These are phyloP conservation scores for Eupithecia pulchellata DNA, from an alignment of 2,888 invertebrate genomes.

Conservation along the genomic window DNA sequence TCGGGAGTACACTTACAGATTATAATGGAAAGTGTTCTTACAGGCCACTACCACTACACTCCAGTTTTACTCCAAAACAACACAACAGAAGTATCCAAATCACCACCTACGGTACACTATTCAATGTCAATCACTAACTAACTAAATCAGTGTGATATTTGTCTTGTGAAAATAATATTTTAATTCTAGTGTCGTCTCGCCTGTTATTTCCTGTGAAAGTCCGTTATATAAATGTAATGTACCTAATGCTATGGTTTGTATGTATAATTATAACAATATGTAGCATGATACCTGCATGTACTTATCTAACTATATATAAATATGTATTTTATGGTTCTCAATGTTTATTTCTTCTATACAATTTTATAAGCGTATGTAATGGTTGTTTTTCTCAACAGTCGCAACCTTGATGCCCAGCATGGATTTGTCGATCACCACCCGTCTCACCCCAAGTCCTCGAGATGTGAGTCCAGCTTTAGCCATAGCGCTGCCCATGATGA, in stretches of 20 bases:
- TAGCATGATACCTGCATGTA: conserved; percentile 57
- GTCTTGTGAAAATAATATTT: conserved; percentile 30
- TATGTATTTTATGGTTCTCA: background rate
- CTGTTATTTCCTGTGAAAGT: conserved; percentile 18
- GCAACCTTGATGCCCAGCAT: conserved; percentile 83
- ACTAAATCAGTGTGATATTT: conserved; percentile 59
- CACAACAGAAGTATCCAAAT: conserved; percentile 62
- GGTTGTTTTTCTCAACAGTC: conserved; percentile 63
- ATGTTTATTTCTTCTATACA: background rate
- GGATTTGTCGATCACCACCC: conserved; percentile 87
- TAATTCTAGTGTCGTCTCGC: conserved; percentile 21
- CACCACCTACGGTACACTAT: conserved; percentile 74
- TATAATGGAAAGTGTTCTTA: conserved; percentile 60
- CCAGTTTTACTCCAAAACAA: conserved; percentile 68
- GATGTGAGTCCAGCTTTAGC: conserved; percentile 87
- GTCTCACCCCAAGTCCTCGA: conserved; percentile 88
- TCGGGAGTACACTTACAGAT: conserved; percentile 23
- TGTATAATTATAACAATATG: background rate
- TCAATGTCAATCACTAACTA: conserved; percentile 54
- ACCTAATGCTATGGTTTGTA: conserved; percentile 5
- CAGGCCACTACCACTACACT: conserved; percentile 75
- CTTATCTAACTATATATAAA: background rate
- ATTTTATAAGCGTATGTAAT: conserved; percentile 14
- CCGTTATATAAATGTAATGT: conserved; percentile 13
- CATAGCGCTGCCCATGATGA: conserved; percentile 87